Conservation (phyloP, 2,797 vertebrate species). For the Smutsia temminckii region DNA sequence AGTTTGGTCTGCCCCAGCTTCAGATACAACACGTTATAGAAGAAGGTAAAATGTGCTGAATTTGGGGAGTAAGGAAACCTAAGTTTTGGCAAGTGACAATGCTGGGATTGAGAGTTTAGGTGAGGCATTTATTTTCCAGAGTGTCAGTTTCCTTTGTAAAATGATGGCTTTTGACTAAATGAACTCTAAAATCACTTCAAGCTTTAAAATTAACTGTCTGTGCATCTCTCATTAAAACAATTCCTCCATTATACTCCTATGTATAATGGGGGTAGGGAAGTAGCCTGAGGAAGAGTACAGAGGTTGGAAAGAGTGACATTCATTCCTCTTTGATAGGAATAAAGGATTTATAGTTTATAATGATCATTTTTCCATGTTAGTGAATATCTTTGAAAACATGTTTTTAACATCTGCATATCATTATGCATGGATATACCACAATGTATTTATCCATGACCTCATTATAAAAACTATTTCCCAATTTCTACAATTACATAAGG, state of each 20-base stretch:
- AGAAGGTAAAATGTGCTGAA: not conserved
- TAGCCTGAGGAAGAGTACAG: not conserved
- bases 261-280: not conserved
- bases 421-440: conserved; percentile 27
- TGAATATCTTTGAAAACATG: conserved; percentile 40
- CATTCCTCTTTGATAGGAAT: not conserved
- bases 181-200: not conserved
- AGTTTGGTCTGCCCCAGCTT: not conserved
- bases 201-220: conserved; percentile 12
- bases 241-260: not conserved
- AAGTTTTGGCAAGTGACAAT: conserved; percentile 6
- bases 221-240: not conserved
- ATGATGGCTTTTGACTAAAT: conserved; percentile 4
- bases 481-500: conserved; percentile 13
- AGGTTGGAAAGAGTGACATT: not conserved
- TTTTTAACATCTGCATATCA: conserved; percentile 44
- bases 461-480: not conserved
- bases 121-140: not conserved
- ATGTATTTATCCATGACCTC: not conserved
- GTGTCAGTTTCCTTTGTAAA: conserved; percentile 22
- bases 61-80: not conserved
- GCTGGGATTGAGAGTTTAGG: not conserved
- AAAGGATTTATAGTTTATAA: conserved; percentile 20
- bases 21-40: not conserved
- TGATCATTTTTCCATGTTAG: conserved; percentile 13